phyloP scores from a whole-genome alignment of 2,797 vertebrate species.

The Otus scops region DNA sequence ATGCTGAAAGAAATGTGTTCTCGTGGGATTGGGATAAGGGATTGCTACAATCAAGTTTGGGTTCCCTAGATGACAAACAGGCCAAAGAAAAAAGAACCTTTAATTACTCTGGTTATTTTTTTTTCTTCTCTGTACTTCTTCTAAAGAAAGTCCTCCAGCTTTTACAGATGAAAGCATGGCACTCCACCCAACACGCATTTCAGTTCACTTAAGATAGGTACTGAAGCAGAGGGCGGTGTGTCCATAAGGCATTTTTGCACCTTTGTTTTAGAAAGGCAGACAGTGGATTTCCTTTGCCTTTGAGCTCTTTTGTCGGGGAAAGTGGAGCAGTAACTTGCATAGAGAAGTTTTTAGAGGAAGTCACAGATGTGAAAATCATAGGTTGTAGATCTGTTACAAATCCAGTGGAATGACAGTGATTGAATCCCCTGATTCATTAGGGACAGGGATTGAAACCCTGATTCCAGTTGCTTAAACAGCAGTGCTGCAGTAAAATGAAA shows the following conservation, averaged over 20 bases:
- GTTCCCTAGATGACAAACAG: neutral
- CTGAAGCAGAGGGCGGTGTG: too few relatives aligned
- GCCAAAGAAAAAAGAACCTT: neutral
- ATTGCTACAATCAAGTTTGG: neutral
- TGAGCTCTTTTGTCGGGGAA: neutral
- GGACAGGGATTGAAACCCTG: neutral
- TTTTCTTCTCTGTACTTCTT: neutral
- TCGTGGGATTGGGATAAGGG: neutral
- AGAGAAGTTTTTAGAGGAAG: neutral
- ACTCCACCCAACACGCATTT: fast-evolving
- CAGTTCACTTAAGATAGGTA: neutral
- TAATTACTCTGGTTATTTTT: neutral
- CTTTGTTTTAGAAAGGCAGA: neutral
- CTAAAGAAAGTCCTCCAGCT: neutral
- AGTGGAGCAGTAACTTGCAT: neutral
- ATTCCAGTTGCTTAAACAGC: neutral
- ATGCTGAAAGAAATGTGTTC: neutral
- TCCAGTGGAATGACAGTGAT: neutral
- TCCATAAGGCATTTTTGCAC: fast-evolving
- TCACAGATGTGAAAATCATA: neutral
- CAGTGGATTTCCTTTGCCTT: neutral
- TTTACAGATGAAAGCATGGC: neutral
- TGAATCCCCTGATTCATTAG: neutral
- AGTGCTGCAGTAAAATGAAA: neutral
- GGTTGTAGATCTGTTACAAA: neutral